phyloP scores from a whole-genome alignment of 2,113 vertebrate genomes.

The Seriola quinqueradiata region DNA sequence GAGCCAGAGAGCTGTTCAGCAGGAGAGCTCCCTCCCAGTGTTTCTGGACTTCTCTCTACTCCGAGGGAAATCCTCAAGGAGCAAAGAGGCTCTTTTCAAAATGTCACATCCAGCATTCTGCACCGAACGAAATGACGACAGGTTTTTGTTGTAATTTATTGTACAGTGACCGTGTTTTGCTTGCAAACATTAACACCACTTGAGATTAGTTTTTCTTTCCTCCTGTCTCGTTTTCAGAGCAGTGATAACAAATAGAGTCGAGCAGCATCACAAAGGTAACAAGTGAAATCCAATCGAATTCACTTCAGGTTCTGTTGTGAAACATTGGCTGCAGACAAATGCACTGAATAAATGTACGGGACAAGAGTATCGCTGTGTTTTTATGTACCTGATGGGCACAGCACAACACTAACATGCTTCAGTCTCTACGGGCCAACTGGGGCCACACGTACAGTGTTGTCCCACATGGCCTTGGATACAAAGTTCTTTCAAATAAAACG shows the following conservation, averaged over 20 bases:
- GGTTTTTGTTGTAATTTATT: neutral
- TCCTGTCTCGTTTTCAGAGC: neutral
- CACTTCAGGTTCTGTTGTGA: conserved; percentile 2
- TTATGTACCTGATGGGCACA: neutral
- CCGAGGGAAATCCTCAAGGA: conserved; percentile 28
- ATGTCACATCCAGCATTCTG: neutral
- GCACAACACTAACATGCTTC: neutral
- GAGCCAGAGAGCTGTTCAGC: conserved; percentile 50
- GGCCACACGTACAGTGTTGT: neutral
- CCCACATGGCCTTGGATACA: neutral
- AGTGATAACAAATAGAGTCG: conserved; percentile 2
- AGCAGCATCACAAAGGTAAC: neutral
- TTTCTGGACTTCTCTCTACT: conserved; percentile 10
- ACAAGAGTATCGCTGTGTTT: conserved; percentile 2
- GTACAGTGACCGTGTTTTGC: neutral
- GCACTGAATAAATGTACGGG: neutral
- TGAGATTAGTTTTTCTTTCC: neutral
- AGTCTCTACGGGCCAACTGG: neutral
- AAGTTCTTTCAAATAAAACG: neutral
- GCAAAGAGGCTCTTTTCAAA: neutral
- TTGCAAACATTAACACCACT: no score
- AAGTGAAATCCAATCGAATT: conserved; percentile 11
- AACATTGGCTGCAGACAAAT: conserved; percentile 14
- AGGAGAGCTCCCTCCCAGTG: neutral
- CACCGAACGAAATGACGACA: neutral